phyloP scores from a whole-genome alignment of 2,888 invertebrate genomes.

The Tipula unca region DNA sequence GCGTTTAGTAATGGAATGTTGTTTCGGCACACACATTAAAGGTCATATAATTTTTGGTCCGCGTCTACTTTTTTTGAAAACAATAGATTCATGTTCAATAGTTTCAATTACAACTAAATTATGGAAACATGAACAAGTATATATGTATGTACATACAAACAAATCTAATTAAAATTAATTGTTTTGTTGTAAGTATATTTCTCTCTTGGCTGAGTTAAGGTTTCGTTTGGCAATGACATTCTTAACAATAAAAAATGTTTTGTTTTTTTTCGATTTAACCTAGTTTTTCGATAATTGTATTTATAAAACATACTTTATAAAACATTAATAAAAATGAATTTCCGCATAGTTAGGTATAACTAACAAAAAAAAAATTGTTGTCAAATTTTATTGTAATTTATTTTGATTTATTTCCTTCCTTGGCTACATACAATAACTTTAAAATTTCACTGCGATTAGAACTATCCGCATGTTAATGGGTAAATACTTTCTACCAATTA shows the following conservation, averaged over 20 bases:
- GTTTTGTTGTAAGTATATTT: neutral
- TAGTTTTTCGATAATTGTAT: neutral
- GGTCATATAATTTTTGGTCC: neutral
- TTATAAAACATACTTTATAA: neutral
- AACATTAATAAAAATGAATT: neutral
- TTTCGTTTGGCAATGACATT: neutral
- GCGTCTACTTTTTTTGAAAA: neutral
- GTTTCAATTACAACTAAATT: neutral
- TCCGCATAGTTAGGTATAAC: slow-evolving; percentile 1
- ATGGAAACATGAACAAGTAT: neutral
- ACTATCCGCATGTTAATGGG: neutral
- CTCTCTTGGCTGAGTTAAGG: neutral
- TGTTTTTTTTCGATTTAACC: neutral
- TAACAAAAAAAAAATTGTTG: neutral
- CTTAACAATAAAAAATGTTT: too few relatives aligned
- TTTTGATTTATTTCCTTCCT: neutral
- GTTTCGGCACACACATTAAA: neutral
- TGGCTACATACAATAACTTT: neutral
- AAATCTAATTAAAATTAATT: neutral
- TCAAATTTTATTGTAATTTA: neutral
- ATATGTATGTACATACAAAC: neutral
- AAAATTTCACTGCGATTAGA: neutral
- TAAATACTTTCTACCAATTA: neutral
- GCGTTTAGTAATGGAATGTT: neutral
- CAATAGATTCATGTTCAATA: neutral